Evolutionary conservation across 2,113 vertebrate genomes (phyloP).

Genomic region (Abramis brama): DNA sequence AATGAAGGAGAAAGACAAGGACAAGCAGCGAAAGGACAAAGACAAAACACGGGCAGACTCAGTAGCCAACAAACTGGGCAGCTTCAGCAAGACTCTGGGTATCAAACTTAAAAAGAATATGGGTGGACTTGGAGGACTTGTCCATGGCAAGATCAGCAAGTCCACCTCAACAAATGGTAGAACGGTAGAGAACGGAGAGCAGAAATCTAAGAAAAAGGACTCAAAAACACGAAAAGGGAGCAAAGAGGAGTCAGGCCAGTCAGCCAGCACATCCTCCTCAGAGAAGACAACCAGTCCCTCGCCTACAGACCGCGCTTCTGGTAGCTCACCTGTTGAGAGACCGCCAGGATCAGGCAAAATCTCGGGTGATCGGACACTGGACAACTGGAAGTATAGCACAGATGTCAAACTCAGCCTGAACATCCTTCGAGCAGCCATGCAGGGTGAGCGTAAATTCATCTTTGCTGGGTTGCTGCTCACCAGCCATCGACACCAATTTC

Average conservation of each 20-base stretch:
- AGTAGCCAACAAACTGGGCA: constrained; percentile 97
- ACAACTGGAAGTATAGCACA: constrained; percentile 97
- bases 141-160: constrained; percentile 94
- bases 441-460: constrained; percentile 98
- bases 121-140: constrained; percentile 94
- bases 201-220: constrained; percentile 73
- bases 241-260: constrained; percentile 90
- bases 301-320: constrained; percentile 85
- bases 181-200: constrained; percentile 53
- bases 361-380: constrained; percentile 81
- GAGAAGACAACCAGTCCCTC: constrained; percentile 93
- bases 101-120: constrained; percentile 99
- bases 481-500: constrained; percentile 97
- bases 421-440: constrained; percentile 97
- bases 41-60: constrained; percentile 93
- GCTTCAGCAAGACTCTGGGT: constrained; percentile 96
- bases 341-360: constrained; percentile 71
- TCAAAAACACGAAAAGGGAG: constrained; percentile 81
- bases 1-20: constrained; percentile 88
- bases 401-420: constrained; percentile 98
- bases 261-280: constrained; percentile 87
- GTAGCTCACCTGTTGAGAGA: constrained; percentile 74
- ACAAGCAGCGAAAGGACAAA: constrained; percentile 95
- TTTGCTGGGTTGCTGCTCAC: constrained; percentile 95
- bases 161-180: constrained; percentile 78